Percentiles rank a stretch among this genome's conserved stretches.
These are phyloP conservation scores for Nomia melanderi DNA, from an alignment of 1,140 invertebrate species.

Conservation along the genomic window DNA sequence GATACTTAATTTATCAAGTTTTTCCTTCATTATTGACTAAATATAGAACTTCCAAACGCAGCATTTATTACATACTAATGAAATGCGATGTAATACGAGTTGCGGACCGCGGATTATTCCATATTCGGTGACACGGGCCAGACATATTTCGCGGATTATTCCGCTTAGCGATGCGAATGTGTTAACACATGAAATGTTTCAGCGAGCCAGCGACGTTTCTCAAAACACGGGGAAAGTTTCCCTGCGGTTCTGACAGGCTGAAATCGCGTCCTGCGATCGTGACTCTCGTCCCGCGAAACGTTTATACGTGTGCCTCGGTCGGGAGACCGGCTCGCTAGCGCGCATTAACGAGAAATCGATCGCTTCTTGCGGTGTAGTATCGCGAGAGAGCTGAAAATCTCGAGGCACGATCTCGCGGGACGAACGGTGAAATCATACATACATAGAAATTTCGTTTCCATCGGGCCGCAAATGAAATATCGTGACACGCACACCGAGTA, in stretches of 20 bases:
- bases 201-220: not conserved
- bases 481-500: not conserved
- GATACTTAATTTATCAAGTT: too few species aligned
- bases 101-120: too few species aligned
- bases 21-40: too few species aligned
- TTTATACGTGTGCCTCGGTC: not conserved
- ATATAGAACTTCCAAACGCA: too few species aligned
- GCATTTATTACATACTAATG: too few species aligned
- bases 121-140: too few species aligned
- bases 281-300: conserved; percentile 18
- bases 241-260: not conserved
- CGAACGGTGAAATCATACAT: conserved; percentile 29
- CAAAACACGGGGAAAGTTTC: not conserved
- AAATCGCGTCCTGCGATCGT: conserved; percentile 6
- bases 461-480: conserved; percentile 5
- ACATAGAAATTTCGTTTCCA: conserved; percentile 34
- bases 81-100: too few species aligned
- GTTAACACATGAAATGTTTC: not conserved
- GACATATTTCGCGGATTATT: too few species aligned
- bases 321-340: not conserved
- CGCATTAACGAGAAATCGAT: conserved; percentile 44
- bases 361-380: not conserved
- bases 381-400: conserved; percentile 14
- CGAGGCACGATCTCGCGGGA: conserved; percentile 12
- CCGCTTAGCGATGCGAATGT: too few species aligned